Base-by-base conservation (phyloP, 2,797 vertebrate species). In the Champsocephalus gunnari region DNA sequence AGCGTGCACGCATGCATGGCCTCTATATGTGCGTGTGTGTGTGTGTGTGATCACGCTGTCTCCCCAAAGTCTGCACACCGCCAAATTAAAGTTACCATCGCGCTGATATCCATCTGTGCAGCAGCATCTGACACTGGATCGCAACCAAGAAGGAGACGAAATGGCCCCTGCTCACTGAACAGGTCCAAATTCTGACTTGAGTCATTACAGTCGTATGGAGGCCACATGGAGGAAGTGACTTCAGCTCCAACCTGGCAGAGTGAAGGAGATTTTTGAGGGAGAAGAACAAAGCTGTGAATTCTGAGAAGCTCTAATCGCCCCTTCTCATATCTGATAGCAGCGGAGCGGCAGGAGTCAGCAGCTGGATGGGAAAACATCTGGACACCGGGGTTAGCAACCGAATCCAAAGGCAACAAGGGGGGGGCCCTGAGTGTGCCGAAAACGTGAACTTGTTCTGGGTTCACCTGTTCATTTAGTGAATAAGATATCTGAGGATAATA, bases 1-100 rank as follows among this genome's bases (percentile, higher is more conserved):
- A 41, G 67, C 13, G 57, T 68, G 28, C 49, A 19, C 45, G 17
- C 12, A 28, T 48, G 21, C 24, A 19, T 61, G 49, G 34, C 34
- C 34, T 38, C 34, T 56, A 12, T 59, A 3, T n/a, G 21, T 7
- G 51, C 24, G 11, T 24, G 50, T 44, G 19, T 19, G 19, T n/a
- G 58, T 45, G 45, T 6, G 66, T 14, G 21, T 7, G 51, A 75
- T 78, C 71, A 34, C 64, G 43, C 51, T n/a, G 78, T 82, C 87
- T 89, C 88, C 82, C 70, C 82, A 78, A 83, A 80, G 85, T 87
- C 87, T 90, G 75, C 84, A 64, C 67, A 45, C 72, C 44, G 48
- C 75, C 80, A 80, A 89, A 89, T 92, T 81, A 90, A 89, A 92
- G 85, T 83, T 82, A 71, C 74, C 74, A 67, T 41, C 17, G 43